Conservation (phyloP, 2,888 invertebrate species). For the Pseudoips prasinana region DNA sequence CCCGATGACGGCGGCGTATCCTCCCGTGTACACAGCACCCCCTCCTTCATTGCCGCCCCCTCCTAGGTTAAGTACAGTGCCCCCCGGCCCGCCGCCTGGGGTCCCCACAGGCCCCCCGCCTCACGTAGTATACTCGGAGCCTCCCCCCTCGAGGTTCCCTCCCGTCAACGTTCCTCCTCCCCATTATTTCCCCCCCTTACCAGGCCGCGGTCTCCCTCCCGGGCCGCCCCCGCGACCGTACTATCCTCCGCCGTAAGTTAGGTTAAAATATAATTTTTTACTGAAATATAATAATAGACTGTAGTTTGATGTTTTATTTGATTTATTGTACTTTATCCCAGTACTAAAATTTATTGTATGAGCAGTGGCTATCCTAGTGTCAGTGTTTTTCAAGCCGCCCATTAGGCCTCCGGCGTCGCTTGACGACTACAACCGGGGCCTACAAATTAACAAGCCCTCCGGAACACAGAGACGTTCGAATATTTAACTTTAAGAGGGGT, state of each 20-base stretch:
- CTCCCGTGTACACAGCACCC: constrained; percentile 69
- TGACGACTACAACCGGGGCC: no score
- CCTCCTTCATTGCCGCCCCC: constrained; percentile 51
- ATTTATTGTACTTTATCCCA: no score
- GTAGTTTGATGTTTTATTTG: constrained; percentile 33
- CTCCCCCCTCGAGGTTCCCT: constrained; percentile 55
- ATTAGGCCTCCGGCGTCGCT: no score
- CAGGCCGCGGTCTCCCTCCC: constrained; percentile 48
- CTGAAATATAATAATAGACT: constrained; percentile 63
- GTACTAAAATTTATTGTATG: no score
- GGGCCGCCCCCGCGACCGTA: constrained; percentile 63
- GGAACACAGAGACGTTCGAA: no score
- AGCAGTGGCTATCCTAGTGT: no score
- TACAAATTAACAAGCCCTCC: no score
- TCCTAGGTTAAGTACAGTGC: constrained; percentile 48
- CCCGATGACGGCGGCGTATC: constrained; percentile 59
- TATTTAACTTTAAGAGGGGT: no score
- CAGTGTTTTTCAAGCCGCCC: no score
- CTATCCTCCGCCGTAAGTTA: constrained; percentile 68
- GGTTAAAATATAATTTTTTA: constrained; percentile 60
- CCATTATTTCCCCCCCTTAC: constrained; percentile 57
- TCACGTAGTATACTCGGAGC: constrained; percentile 65
- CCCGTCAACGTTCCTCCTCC: constrained; percentile 69
- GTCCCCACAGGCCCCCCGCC: constrained; percentile 37
- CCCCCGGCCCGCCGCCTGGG: constrained; percentile 35